phyloP scores from a whole-genome alignment of 2,888 invertebrate genomes.

The Cryptocephalus primarius region DNA sequence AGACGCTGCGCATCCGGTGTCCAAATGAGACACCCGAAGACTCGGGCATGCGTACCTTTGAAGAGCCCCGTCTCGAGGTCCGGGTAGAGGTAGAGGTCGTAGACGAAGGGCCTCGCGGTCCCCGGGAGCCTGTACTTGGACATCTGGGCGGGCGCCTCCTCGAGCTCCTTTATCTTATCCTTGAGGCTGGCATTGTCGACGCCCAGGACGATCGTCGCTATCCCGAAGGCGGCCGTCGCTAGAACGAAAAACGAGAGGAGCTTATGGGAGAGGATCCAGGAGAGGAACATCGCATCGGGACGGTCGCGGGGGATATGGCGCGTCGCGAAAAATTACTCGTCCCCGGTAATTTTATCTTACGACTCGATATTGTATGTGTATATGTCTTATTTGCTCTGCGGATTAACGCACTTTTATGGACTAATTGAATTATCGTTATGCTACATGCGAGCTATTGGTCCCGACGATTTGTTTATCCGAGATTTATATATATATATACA shows the following conservation, averaged over 20 bases:
- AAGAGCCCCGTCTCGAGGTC: conserved; percentile 45
- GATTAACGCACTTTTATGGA: no score
- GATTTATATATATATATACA: no score
- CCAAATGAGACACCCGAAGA: no score
- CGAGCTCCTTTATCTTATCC: conserved; percentile 15
- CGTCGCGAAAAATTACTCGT: no score
- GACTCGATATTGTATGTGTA: no score
- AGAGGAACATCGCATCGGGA: conserved; percentile 1
- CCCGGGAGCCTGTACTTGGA: conserved; percentile 45
- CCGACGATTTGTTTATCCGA: no score
- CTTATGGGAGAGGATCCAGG: conserved; percentile 29
- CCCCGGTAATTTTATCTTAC: no score
- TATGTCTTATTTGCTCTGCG: no score
- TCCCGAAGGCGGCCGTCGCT: conserved; percentile 35
- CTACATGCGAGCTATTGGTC: no score
- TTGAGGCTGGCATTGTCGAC: conserved; percentile 32
- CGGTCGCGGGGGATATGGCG: no score
- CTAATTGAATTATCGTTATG: no score
- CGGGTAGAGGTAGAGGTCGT: conserved; percentile 58
- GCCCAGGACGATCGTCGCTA: conserved; percentile 45
- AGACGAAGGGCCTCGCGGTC: conserved; percentile 49
- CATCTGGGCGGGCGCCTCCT: conserved; percentile 15
- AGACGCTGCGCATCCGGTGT: no score
- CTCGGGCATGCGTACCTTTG: conserved; percentile 36
- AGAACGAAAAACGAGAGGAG: conserved; percentile 31